phyloP scores from a whole-genome alignment of 1,140 invertebrate species.

The Heterodera carotae region DNA sequence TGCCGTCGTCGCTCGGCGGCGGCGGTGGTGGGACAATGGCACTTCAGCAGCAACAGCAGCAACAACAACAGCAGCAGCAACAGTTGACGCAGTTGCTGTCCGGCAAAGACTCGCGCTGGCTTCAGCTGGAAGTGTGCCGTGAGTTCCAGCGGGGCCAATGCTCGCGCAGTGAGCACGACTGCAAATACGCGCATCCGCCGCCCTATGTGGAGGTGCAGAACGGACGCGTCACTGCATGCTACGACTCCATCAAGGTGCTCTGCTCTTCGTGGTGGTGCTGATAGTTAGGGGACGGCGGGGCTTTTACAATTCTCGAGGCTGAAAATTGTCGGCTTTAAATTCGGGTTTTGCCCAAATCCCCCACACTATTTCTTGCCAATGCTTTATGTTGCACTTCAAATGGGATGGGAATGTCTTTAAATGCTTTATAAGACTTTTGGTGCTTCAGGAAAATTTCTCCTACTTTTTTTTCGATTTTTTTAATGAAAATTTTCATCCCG shows the following conservation, averaged over 20 bases:
- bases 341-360: too few species aligned
- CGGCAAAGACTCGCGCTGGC: slow-evolving; percentile 98
- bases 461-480: too few species aligned
- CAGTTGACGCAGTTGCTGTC: slow-evolving; percentile 77
- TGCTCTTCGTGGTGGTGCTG: too few species aligned
- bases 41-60: slow-evolving; percentile 32
- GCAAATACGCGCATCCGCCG: slow-evolving; percentile 96
- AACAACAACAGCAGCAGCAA: slow-evolving; percentile 26
- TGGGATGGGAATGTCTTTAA: too few species aligned
- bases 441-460: too few species aligned
- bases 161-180: slow-evolving; percentile 91
- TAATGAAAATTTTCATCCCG: too few species aligned
- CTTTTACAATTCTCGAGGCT: too few species aligned
- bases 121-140: slow-evolving; percentile 95
- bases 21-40: slow-evolving; percentile 14
- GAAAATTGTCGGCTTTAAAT: too few species aligned
- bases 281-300: slow-evolving; percentile 41
- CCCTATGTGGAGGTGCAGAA: slow-evolving; percentile 99
- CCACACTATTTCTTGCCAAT: too few species aligned
- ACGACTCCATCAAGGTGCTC: slow-evolving; percentile 99
- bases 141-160: slow-evolving; percentile 99
- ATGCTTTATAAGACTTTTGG: too few species aligned
- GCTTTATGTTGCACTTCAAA: too few species aligned
- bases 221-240: slow-evolving; percentile 98
- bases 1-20: background rate